Evolutionary conservation across 35 echinoderm and acorn worm genomes (phyloP).

Genomic region (Anneissia japonica): DNA sequence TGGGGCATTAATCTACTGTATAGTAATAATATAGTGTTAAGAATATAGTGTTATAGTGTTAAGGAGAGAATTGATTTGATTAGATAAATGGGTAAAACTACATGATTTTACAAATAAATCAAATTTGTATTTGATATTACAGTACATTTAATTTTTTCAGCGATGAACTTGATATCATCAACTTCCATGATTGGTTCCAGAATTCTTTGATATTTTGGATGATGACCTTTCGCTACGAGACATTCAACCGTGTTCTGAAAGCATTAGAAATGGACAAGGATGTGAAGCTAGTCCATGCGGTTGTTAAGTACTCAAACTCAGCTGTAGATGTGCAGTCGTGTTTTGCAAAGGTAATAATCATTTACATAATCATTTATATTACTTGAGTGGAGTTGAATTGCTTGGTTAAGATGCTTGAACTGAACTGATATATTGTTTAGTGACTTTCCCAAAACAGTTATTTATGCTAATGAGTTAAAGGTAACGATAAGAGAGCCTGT

Average conservation of each 20-base stretch:
- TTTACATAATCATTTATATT: background rate
- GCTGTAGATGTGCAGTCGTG: constrained; percentile 89
- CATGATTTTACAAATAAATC: background rate
- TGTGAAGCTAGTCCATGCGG: constrained; percentile 74
- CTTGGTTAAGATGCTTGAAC: too few species aligned
- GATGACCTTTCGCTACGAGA: constrained; percentile 83
- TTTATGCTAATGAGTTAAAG: too few species aligned
- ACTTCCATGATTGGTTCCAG: constrained; percentile 88
- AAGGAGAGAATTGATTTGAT: background rate
- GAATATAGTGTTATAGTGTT: background rate
- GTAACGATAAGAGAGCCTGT: too few species aligned
- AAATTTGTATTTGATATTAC: background rate
- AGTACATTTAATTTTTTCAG: too few species aligned
- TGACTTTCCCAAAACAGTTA: too few species aligned
- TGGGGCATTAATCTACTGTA: background rate
- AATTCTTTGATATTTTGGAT: constrained; percentile 84
- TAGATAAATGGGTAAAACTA: too few species aligned
- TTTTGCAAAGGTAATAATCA: constrained; percentile 72
- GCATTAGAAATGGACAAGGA: constrained; percentile 92
- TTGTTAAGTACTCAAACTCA: constrained; percentile 96
- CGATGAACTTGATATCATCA: constrained; percentile 47
- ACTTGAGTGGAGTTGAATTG: too few species aligned
- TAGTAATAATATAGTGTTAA: background rate
- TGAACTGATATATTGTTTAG: too few species aligned
- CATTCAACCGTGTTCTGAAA: constrained; percentile 64